These are phyloP conservation scores for Girardia tigrina DNA, from an alignment of 2,888 invertebrate genomes.

Conservation along the genomic window DNA sequence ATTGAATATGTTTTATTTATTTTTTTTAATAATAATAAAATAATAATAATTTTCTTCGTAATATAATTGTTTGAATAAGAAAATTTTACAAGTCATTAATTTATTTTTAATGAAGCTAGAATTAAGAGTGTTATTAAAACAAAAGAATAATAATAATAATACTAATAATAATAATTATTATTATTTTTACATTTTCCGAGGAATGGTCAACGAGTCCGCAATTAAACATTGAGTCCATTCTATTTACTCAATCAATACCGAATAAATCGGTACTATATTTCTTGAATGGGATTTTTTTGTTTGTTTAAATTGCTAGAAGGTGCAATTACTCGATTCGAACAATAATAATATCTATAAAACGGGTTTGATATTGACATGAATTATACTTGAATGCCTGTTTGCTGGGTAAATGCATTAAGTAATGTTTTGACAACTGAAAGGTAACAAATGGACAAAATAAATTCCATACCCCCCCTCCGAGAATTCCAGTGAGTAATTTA, in stretches of 20 bases:
- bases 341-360: neutral
- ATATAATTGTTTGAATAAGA: neutral
- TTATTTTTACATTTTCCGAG: no score
- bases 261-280: neutral
- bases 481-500: neutral
- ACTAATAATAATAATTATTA: neutral
- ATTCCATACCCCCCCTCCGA: neutral
- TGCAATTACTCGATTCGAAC: neutral
- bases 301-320: neutral
- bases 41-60: neutral
- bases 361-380: neutral
- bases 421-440: neutral
- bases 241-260: neutral
- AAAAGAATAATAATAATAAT: neutral
- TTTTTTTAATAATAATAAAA: neutral
- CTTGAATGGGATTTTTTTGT: neutral
- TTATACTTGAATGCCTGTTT: neutral
- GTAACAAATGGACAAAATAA: neutral
- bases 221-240: neutral
- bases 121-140: neutral
- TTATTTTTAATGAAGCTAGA: neutral
- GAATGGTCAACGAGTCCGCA: neutral
- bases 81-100: neutral
- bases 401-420: neutral
- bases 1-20: neutral